A percentile compares a stretch with the other conserved stretches of the same genome.
Conservation (phyloP, 2,888 invertebrate species). For the Plusia festucae region DNA sequence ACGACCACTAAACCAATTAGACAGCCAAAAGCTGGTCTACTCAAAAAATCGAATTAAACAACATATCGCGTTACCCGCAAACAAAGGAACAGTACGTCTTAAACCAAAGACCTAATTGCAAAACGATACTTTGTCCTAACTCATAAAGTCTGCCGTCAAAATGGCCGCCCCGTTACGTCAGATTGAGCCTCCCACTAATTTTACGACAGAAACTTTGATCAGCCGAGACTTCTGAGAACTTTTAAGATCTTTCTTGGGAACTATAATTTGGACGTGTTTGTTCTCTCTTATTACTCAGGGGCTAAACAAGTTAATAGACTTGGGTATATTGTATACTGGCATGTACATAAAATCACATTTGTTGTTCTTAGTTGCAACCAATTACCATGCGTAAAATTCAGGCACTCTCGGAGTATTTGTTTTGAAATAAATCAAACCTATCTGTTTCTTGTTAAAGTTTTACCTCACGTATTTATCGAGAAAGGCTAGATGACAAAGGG, state of each 20-base stretch:
- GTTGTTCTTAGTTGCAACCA: too few relatives aligned
- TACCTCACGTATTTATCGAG: too few relatives aligned
- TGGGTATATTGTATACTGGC: neutral
- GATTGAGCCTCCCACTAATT: slow-evolving; percentile 44
- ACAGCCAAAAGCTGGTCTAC: neutral
- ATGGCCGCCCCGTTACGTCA: slow-evolving; percentile 30
- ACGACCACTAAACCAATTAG: too few relatives aligned
- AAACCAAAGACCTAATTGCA: slow-evolving; percentile 35
- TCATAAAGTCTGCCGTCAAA: slow-evolving; percentile 39
- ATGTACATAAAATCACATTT: too few relatives aligned
- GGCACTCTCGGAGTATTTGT: too few relatives aligned
- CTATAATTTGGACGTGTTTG: slow-evolving; percentile 3
- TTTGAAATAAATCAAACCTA: too few relatives aligned
- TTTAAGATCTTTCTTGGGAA: slow-evolving; percentile 14
- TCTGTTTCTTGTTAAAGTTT: too few relatives aligned
- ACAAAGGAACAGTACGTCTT: slow-evolving; percentile 6
- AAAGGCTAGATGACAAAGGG: too few relatives aligned
- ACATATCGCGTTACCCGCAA: neutral
- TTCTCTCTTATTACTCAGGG: neutral
- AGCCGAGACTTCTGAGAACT: slow-evolving; percentile 11
- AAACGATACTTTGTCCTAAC: slow-evolving; percentile 35
- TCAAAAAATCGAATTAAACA: neutral
- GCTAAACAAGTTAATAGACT: neutral
- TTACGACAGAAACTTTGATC: slow-evolving; percentile 40
- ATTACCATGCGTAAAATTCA: too few relatives aligned